Evolutionary conservation across 2,113 vertebrate genomes (phyloP), one percentile per base, ranked within the genome.

Genomic region (Eublepharis macularius): DNA sequence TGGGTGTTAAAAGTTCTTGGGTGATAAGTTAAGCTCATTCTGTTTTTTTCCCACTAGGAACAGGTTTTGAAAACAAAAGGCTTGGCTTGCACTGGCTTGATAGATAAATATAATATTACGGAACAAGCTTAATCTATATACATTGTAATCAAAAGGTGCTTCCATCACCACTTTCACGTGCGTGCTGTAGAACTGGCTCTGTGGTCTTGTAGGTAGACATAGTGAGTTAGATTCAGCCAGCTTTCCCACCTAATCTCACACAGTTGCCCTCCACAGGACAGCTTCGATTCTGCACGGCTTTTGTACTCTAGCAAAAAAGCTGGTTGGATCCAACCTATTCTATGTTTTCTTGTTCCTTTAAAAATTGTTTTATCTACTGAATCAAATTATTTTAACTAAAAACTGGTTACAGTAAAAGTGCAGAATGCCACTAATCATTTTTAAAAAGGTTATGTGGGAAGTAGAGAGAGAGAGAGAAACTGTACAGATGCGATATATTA

Each of bases 131-230:
- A 65, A 74, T 63, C 57, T 73, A 49, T 65, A 29, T 34, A 66
- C 72, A 47, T 39, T 32, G 63, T 63, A 72, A 74, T n/a, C 57
- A n/a, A 47, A 65, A 34, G 16, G 57, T 60, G 54, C 29, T 72
- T 80, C n/a, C 45, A 49, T 57, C 45, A 41, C 47, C 21, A 36
- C 36, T 69, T 69, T 29, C 34, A 13, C 24, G 7, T 80, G 54
- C 5, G 73, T 65, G 69, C 80, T 80, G 77, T 17, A 80, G 69
- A 49, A 86, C 84, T 85, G 76, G 76, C 76, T 86, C 74, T 17
- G 12, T 80, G 78, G 16, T 26, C 12, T 14, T 63, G 29, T 83
- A 63, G 29, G 26, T 74, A n/a, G 29, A 29, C 47, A 76, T 29
- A 29, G 43, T 13, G 36, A 36, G 36, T 57, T 57, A 36, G 41